Conservation (phyloP, 2,113 vertebrate genomes). For the Podilymbus podiceps region DNA sequence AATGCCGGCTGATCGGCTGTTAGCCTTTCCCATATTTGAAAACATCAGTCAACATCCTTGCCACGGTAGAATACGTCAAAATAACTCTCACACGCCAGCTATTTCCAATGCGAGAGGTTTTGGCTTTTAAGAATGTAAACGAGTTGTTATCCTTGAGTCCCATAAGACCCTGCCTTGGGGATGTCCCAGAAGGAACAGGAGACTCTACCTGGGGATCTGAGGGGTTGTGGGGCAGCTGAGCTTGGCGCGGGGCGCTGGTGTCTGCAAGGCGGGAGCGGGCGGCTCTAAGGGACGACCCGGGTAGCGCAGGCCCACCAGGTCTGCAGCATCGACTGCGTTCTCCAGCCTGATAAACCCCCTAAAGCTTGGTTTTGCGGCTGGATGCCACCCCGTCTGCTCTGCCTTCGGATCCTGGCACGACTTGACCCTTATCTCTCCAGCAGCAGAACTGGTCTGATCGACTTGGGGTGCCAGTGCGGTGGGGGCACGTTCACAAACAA, state of each 20-base stretch:
- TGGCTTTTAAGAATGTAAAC: background rate
- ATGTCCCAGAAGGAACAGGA: background rate
- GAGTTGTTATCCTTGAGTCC: background rate
- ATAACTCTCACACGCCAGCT: background rate
- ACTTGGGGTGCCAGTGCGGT: background rate
- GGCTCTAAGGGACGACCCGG: background rate
- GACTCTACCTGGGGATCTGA: background rate
- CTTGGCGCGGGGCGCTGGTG: background rate
- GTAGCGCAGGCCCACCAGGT: background rate
- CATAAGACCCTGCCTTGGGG: background rate
- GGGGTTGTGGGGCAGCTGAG: background rate
- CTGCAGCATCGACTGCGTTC: rapidly evolving
- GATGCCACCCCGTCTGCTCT: rapidly evolving
- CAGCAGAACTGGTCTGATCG: background rate
- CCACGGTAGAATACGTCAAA: rapidly evolving
- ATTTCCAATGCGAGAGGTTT: background rate
- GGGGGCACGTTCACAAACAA: rapidly evolving
- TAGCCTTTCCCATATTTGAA: background rate
- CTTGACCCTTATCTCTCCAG: background rate
- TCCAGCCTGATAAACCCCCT: background rate
- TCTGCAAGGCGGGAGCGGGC: background rate
- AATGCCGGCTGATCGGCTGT: background rate
- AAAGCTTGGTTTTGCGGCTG: background rate
- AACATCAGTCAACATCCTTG: background rate
- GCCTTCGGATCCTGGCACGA: background rate